Evolutionary conservation across 2,888 invertebrate genomes (phyloP), one percentile per base, ranked within the genome.

Genomic region (Lepas anatifera): DNA sequence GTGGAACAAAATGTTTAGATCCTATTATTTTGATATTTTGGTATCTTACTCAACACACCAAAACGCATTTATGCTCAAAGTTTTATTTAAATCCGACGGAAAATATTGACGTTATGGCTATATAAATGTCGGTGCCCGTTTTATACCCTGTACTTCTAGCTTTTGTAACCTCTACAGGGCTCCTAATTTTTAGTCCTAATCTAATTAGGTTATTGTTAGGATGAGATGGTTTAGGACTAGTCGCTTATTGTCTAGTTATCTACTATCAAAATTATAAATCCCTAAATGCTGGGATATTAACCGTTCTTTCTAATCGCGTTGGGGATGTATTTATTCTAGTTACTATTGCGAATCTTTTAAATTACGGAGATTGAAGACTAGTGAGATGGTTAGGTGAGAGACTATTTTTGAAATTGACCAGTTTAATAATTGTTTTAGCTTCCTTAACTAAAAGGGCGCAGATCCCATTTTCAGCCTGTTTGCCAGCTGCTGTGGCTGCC

Each of bases 361-460:
- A 43, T 8, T 43, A 4, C 8, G 43, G 43, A 8, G 43, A 43
- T 43, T 43, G 43, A 43, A 43, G 43, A 3, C 18, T 43, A 16
- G 43, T 43, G 2, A 18, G 16, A 16, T 43, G 43, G 10, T 16
- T 43, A 8, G 43, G 43, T 3, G 8, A 43, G 11, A 43, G 43
- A 11, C 43, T 16, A 43, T 16, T 11, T 6, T 43, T 43, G 8
- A 43, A 16, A 16, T 8, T 43, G 18, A 43, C 43, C 2, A 77
- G 80, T 82, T 77, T 79, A 50, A 70, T 80, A 71, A 68, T 82
- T 52, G 70, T 81, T 66, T 69, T 83, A 29, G 86, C 86, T 0
- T 83, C 84, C 69, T 85, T 88, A 81, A 88, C 89, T 71, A 89
- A 90, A 81, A 89, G 89, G 75, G 89, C 89, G 77, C 89, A 90